Conservation (phyloP, 2,113 vertebrate species). For the Pelecanus crispus region DNA sequence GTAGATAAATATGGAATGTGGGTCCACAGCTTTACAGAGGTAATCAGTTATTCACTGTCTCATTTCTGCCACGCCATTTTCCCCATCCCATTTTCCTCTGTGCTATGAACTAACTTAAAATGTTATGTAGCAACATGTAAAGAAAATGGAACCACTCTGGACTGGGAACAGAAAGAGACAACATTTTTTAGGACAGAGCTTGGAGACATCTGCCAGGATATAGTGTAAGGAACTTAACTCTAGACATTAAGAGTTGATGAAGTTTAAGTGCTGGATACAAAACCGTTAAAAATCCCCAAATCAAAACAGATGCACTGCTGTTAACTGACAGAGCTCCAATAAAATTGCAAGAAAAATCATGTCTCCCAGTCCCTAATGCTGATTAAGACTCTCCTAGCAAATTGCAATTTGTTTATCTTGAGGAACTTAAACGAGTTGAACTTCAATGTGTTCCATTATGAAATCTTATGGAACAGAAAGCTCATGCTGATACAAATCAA, state of each 20-base stretch:
- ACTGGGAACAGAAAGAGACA: background rate
- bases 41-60: background rate
- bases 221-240: background rate
- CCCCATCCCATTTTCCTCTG: background rate
- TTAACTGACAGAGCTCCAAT: background rate
- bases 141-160: background rate
- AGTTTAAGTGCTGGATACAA: background rate
- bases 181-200: background rate
- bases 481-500: background rate
- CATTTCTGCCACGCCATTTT: background rate
- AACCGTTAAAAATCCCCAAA: background rate
- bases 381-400: background rate
- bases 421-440: background rate
- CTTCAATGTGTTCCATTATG: background rate
- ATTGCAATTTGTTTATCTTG: background rate
- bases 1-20: background rate
- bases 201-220: background rate
- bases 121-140: background rate
- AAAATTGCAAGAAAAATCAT: background rate
- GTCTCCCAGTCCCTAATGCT: background rate
- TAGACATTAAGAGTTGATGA: background rate
- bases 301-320: background rate
- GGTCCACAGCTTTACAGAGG: background rate
- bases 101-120: background rate
- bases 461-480: background rate